Percentiles rank a stretch among this genome's conserved stretches.
Evolutionary conservation across 2,113 vertebrate species (phyloP).

Genomic region (Promerops cafer): DNA sequence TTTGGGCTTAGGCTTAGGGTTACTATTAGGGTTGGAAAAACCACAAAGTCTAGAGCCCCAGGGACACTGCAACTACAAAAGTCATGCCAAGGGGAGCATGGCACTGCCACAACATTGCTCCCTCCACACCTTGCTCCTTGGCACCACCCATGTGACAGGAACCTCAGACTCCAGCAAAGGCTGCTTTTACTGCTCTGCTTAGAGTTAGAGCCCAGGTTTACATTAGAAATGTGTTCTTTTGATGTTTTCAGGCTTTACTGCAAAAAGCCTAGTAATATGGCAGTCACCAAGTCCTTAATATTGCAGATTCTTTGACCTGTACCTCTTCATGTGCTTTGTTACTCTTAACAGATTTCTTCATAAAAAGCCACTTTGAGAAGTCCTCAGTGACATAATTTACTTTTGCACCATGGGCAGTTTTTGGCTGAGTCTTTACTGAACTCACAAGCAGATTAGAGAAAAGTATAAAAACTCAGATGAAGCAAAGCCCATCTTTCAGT

Average conservation of each 20-base stretch:
- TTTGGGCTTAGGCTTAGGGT: background rate
- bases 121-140: background rate
- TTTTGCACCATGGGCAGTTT: background rate
- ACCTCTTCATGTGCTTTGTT: background rate
- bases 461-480: background rate
- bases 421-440: background rate
- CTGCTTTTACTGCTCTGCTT: background rate
- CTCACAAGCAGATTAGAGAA: background rate
- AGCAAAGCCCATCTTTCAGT: background rate
- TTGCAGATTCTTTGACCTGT: background rate
- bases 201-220: background rate
- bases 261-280: background rate
- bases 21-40: accelerated
- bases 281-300: background rate
- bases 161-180: background rate
- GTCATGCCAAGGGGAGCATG: background rate
- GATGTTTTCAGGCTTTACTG: background rate
- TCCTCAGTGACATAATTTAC: background rate
- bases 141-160: background rate
- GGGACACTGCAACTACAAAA: background rate
- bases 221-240: background rate
- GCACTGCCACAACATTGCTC: background rate
- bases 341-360: background rate
- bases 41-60: background rate
- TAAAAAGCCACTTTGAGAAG: background rate